Percentiles rank a stretch among this genome's conserved stretches.
Conservation (phyloP, 2,888 invertebrate species). For the Vesta saturnalis region DNA sequence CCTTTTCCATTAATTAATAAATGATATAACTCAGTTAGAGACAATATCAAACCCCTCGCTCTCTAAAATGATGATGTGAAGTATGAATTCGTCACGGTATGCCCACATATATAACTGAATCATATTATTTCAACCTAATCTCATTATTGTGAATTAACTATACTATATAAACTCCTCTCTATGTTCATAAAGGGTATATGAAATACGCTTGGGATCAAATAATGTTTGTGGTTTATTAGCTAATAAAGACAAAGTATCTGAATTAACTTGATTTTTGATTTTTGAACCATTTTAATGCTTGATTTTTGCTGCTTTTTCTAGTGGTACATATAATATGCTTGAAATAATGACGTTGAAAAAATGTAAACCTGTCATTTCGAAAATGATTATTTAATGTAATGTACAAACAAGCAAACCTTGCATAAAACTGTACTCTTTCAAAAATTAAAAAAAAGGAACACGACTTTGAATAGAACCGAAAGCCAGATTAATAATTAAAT, state of each 20-base stretch:
- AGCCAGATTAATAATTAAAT: too few species aligned
- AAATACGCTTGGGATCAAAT: constrained; percentile 29
- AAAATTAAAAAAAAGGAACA: too few species aligned
- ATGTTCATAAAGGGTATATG: constrained; percentile 31
- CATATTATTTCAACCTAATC: constrained; percentile 49
- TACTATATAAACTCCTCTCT: constrained; percentile 32
- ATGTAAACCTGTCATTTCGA: too few species aligned
- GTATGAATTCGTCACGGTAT: constrained; percentile 57
- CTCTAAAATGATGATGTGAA: constrained; percentile 48
- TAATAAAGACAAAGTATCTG: neutral
- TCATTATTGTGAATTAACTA: constrained; percentile 48
- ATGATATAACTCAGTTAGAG: constrained; percentile 54
- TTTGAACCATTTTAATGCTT: too few species aligned
- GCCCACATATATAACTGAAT: constrained; percentile 57
- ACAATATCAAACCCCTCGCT: constrained; percentile 46
- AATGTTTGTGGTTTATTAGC: constrained; percentile 8
- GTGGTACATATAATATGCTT: too few species aligned
- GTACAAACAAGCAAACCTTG: too few species aligned
- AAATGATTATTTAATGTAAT: too few species aligned
- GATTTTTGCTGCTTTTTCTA: too few species aligned
- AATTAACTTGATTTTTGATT: neutral
- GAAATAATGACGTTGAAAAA: too few species aligned
- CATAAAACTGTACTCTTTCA: too few species aligned
- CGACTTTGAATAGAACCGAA: too few species aligned
- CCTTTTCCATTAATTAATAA: constrained; percentile 53